Evolutionary conservation across 1,140 invertebrate species (phyloP).

Genomic region (Drosophila subpulchrella): DNA sequence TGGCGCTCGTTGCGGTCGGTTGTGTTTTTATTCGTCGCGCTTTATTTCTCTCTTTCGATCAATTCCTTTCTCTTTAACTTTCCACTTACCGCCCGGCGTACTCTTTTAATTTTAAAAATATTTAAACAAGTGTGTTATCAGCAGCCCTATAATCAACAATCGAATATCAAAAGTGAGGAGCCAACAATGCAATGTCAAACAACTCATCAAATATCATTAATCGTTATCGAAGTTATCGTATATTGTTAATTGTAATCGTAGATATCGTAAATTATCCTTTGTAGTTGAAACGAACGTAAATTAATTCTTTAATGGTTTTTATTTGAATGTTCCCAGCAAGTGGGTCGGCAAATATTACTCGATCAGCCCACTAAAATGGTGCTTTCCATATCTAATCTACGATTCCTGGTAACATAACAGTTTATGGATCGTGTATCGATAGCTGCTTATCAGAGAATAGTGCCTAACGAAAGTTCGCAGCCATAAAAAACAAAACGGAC

Average conservation of each 20-base stretch:
- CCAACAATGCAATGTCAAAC: conserved; percentile 3
- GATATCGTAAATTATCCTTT: conserved; percentile 15
- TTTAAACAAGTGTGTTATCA: conserved; percentile 53
- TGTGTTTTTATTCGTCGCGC: conserved; percentile 49
- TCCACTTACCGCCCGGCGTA: conserved; percentile 7
- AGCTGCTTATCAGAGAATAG: conserved; percentile 30
- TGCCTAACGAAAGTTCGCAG: conserved; percentile 13
- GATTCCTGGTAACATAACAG: conserved; percentile 39
- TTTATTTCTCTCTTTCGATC: conserved; percentile 16
- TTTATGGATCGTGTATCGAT: conserved; percentile 46
- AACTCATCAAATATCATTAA: conserved; percentile 12
- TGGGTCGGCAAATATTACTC: conserved; percentile 29
- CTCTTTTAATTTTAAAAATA: conserved; percentile 28
- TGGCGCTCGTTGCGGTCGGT: conserved; percentile 68
- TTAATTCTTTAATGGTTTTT: conserved; percentile 15
- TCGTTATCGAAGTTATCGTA: conserved; percentile 28
- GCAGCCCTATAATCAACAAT: conserved; percentile 24
- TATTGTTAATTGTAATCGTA: conserved; percentile 3
- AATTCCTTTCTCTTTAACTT: conserved; percentile 1
- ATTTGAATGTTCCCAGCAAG: conserved; percentile 14
- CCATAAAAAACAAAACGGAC: conserved; percentile 21
- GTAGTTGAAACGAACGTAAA: conserved; percentile 19
- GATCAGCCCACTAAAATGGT: conserved; percentile 28
- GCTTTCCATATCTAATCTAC: conserved; percentile 41
- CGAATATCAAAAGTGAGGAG: conserved; percentile 27